Evolutionary conservation across 2,888 invertebrate species (phyloP), one percentile per base, ranked within the genome.

Genomic region (Ptilodon capucinus): DNA sequence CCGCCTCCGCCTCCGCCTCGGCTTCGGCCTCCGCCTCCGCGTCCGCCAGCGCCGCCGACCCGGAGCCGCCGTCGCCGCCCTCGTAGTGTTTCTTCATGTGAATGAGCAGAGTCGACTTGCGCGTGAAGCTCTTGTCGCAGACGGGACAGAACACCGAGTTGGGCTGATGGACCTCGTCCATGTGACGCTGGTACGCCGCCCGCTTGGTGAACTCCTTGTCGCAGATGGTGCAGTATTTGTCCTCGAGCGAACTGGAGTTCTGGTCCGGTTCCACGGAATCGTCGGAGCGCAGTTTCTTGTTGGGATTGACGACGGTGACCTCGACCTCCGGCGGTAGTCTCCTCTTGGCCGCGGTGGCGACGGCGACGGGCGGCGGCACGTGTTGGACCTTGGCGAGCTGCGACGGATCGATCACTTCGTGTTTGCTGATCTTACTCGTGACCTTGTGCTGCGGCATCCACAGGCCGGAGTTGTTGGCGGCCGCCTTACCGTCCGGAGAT

Each of bases 41-140:
- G 6, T 2, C 28, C 28, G 66, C 76, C 0, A 65, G 54, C 74
- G 9, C 2, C 14, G 2, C 14, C 28, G 28, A 68, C 2, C 77
- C 61, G 0, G 86, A 80, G 55, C 81, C 78, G 1, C 84, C 81
- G 48, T 86, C 80, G 3, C 85, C 87, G 16, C 89, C 73, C 21
- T 86, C 88, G 68, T 93, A 92, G 60, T 93, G 93, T 57, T 92
- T 88, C 64, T 92, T 92, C 77, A 94, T 92, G 66, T 95, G 94
- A 39, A 93, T 92, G 28, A 93, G 92, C 19, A 94, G 76, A 0
- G 93, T 92, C 5, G 94, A 93, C 68, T 92, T 92, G 30, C 93
- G 89, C 2, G 93, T 93, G 66, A 94, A 94, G 45, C 92, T 91
- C 60, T 92, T 93, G 39, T 92, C 91, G 69, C 94, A 95, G 3